A percentile compares a stretch with the other conserved stretches of the same genome.
phyloP scores from a whole-genome alignment of 2,888 invertebrate genomes.

The Chesias legatella region DNA sequence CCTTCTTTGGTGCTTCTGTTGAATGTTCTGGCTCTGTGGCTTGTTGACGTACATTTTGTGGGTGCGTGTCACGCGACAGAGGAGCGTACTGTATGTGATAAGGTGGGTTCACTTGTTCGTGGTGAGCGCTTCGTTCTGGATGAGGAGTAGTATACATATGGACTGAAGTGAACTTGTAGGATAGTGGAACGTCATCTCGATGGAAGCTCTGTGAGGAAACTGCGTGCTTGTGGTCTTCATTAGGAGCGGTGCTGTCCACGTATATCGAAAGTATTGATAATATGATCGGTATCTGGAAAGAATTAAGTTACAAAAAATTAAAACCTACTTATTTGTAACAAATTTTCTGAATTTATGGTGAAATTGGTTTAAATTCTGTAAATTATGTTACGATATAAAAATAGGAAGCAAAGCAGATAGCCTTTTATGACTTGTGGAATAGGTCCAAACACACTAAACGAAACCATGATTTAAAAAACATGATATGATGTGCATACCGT shows the following conservation, averaged over 20 bases:
- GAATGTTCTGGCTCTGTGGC: not conserved
- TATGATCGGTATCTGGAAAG: slow-evolving; percentile 33
- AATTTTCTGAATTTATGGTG: too few relatives aligned
- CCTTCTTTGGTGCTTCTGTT: slow-evolving; percentile 11
- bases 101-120: not conserved
- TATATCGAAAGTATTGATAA: slow-evolving; percentile 27
- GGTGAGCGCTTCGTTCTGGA: slow-evolving; percentile 10
- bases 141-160: slow-evolving; percentile 31
- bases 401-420: too few relatives aligned
- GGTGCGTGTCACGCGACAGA: not conserved
- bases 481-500: too few relatives aligned
- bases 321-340: not conserved
- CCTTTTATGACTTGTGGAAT: too few relatives aligned
- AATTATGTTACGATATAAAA: too few relatives aligned
- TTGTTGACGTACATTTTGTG: not conserved
- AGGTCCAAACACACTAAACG: too few relatives aligned
- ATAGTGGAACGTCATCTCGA: slow-evolving; percentile 37
- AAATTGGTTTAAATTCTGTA: too few relatives aligned
- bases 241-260: slow-evolving; percentile 11
- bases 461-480: too few relatives aligned
- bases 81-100: slow-evolving; percentile 16
- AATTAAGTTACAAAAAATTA: not conserved
- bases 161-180: slow-evolving; percentile 34
- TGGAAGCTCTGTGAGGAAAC: slow-evolving; percentile 36
- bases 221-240: slow-evolving; percentile 25